Evolutionary conservation across 2,797 vertebrate species (phyloP).

Genomic region (Muraenolepis orangiensis): DNA sequence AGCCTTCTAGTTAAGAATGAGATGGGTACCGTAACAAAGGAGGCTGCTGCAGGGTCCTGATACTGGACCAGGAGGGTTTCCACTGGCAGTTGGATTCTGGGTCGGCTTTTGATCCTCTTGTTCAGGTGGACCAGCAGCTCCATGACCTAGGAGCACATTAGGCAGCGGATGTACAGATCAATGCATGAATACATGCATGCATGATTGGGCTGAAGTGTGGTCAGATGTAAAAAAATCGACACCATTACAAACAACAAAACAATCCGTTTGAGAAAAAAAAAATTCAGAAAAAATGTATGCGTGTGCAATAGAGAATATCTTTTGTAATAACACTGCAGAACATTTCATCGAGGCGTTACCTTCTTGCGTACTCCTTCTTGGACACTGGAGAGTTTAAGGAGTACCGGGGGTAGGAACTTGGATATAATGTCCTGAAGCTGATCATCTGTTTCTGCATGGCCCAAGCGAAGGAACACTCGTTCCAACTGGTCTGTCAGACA

Average conservation of each 20-base stretch:
- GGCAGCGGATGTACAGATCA: not conserved
- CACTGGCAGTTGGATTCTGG: slow-evolving; percentile 96
- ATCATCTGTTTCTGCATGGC: slow-evolving; percentile 97
- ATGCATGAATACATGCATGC: not conserved
- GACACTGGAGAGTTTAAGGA: slow-evolving; percentile 95
- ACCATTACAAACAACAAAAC: not conserved
- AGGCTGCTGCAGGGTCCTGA: slow-evolving; percentile 95
- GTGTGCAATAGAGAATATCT: not conserved
- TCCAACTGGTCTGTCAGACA: slow-evolving; percentile 90
- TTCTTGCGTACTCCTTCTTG: slow-evolving; percentile 98
- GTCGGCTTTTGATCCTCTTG: slow-evolving; percentile 96
- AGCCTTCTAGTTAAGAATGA: not conserved
- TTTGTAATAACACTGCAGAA: not conserved
- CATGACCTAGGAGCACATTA: slow-evolving; percentile 83
- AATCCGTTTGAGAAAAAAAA: not conserved
- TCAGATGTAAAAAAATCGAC: not conserved
- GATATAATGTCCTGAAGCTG: slow-evolving; percentile 97
- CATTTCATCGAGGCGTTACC: slow-evolving; percentile 66
- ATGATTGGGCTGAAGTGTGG: not conserved
- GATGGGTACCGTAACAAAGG: slow-evolving; percentile 90
- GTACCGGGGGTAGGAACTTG: slow-evolving; percentile 95
- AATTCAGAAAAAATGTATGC: too few relatives aligned
- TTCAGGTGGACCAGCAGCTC: slow-evolving; percentile 95
- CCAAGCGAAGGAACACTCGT: slow-evolving; percentile 94
- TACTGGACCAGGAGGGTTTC: slow-evolving; percentile 96